A percentile compares a stretch with the other conserved stretches of the same genome.
Evolutionary conservation across 2,113 vertebrate genomes (phyloP).

Genomic region (Macrotis lagotis): DNA sequence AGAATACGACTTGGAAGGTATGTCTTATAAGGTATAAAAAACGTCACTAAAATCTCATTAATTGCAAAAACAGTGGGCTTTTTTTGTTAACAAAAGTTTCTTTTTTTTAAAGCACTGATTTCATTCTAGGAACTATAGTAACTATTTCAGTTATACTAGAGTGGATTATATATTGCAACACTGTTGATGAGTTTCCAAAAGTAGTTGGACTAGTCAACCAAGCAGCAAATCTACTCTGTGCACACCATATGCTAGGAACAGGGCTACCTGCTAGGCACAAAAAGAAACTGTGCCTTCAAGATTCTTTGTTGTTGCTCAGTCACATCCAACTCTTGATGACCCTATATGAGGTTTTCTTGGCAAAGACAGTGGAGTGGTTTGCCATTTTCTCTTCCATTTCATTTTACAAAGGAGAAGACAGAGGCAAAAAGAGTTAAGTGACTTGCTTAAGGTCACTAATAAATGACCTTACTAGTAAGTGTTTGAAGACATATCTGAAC

Average conservation of each 20-base stretch:
- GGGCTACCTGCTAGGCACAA: neutral
- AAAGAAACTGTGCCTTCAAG: neutral
- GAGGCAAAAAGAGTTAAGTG: neutral
- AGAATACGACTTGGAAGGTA: constrained; percentile 86
- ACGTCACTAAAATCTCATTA: neutral
- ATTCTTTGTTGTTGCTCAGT: neutral
- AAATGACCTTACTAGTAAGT: neutral
- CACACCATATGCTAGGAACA: neutral
- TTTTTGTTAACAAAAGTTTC: constrained; percentile 7
- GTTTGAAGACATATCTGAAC: neutral
- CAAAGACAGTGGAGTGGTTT: neutral
- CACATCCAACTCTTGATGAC: neutral
- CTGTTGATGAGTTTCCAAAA: neutral
- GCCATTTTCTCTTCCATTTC: neutral
- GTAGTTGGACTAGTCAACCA: neutral
- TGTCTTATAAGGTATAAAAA: neutral
- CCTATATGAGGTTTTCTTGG: neutral
- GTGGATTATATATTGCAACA: neutral
- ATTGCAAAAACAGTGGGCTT: neutral
- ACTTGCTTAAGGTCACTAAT: neutral
- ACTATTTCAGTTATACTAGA: neutral
- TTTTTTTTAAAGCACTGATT: constrained; percentile 16
- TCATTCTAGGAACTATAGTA: neutral
- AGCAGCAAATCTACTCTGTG: neutral
- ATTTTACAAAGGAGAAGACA: neutral